Evolutionary conservation across 2,888 invertebrate genomes (phyloP).

Genomic region (Ormyrus pomaceus): DNA sequence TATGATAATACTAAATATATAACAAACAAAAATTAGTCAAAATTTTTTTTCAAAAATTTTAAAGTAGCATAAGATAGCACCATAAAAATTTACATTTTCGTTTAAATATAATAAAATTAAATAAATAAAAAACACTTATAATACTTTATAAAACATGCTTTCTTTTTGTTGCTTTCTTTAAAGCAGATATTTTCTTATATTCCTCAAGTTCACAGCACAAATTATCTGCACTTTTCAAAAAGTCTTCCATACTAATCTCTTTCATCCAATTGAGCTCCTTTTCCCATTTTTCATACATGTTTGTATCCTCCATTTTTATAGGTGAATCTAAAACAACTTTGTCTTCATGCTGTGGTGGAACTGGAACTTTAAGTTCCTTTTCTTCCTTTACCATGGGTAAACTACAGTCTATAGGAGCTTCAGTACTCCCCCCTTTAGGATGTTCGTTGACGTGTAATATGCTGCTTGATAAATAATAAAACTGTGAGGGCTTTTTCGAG

Average conservation of each 20-base stretch:
- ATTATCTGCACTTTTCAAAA: conserved; percentile 46
- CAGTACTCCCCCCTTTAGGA: conserved; percentile 23
- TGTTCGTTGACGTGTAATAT: conserved; percentile 49
- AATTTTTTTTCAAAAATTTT: not conserved
- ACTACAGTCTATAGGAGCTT: conserved; percentile 53
- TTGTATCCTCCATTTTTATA: conserved; percentile 21
- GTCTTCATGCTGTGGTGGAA: not conserved
- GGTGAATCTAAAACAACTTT: conserved; percentile 5
- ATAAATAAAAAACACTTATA: conserved; percentile 24
- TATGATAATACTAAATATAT: not conserved
- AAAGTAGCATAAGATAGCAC: not conserved
- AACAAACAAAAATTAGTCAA: conserved; percentile 3
- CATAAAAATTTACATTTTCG: conserved; percentile 15
- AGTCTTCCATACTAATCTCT: conserved; percentile 56
- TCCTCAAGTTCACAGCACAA: conserved; percentile 50
- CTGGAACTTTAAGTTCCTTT: conserved; percentile 14
- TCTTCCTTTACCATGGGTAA: conserved; percentile 43
- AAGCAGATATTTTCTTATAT: conserved; percentile 39
- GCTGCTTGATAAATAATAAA: conserved; percentile 53
- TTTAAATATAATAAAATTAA: conserved; percentile 36
- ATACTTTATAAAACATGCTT: conserved; percentile 46
- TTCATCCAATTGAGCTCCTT: conserved; percentile 48
- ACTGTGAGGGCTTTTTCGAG: conserved; percentile 53
- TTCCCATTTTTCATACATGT: conserved; percentile 26
- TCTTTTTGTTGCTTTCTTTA: conserved; percentile 43